A percentile compares a stretch with the other conserved stretches of the same genome.
phyloP scores from a whole-genome alignment of 2,797 vertebrate genomes.

The Podarcis lilfordi region DNA sequence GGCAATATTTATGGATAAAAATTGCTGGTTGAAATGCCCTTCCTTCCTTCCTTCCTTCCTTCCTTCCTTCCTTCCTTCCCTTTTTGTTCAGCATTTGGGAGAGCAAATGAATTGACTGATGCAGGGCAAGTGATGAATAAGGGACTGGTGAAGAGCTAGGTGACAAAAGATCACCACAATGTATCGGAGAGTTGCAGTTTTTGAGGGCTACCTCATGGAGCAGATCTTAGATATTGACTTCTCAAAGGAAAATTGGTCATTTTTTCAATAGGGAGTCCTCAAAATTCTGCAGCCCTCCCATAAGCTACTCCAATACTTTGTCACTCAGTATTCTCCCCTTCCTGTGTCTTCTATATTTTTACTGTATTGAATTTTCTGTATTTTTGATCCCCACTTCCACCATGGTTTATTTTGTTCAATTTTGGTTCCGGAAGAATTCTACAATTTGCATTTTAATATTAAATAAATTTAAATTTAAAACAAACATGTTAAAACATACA shows the following conservation, averaged over 20 bases:
- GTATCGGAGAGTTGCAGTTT: not conserved
- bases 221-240: not conserved
- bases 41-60: no score
- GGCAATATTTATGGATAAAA: no score
- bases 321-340: no score
- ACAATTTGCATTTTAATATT: no score
- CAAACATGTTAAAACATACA: no score
- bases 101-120: no score
- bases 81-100: no score
- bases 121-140: not conserved
- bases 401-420: not conserved
- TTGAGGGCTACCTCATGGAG: no score
- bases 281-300: not conserved
- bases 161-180: not conserved
- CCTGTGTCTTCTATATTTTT: not conserved
- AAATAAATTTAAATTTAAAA: no score
- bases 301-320: no score
- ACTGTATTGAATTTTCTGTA: not conserved
- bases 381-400: not conserved
- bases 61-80: no score
- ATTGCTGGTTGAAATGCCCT: no score
- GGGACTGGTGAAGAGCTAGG: not conserved
- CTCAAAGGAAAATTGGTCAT: not conserved
- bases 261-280: not conserved
- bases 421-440: not conserved